Conservation (phyloP, 2,113 vertebrate genomes). For the Mobula birostris region DNA sequence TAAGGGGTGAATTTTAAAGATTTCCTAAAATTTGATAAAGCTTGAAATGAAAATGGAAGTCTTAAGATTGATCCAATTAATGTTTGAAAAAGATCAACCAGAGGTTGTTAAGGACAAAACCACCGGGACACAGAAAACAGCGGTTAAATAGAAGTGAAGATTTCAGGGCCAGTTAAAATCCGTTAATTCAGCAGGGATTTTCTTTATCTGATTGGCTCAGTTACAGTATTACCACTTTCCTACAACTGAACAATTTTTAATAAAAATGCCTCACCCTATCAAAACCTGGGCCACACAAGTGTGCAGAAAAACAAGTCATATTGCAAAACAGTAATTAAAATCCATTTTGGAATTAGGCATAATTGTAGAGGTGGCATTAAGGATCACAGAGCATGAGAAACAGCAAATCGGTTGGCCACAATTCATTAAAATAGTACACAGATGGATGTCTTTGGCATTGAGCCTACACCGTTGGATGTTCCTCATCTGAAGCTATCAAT, state of each 20-base stretch:
- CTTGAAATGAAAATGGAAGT: not conserved
- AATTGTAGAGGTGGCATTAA: not conserved
- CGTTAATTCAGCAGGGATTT: not conserved
- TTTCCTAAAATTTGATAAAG: not conserved
- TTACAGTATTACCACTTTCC: not conserved
- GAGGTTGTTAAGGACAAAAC: not conserved
- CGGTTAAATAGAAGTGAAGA: not conserved
- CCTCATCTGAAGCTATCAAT: not conserved
- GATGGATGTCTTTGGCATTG: not conserved
- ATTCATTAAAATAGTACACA: not conserved
- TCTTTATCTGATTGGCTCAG: not conserved
- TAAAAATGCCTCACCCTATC: not conserved
- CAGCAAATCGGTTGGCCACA: not conserved
- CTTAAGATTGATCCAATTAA: not conserved
- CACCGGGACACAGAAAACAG: no score
- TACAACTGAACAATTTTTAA: not conserved
- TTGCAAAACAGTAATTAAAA: not conserved
- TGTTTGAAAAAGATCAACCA: not conserved
- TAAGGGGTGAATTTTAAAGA: not conserved
- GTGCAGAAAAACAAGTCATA: not conserved
- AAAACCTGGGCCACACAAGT: not conserved
- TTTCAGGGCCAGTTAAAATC: not conserved
- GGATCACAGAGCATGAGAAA: not conserved
- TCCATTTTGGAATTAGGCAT: not conserved
- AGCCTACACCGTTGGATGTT: not conserved